phyloP scores from a whole-genome alignment of 2,113 vertebrate genomes.

The Catharus minimus region DNA sequence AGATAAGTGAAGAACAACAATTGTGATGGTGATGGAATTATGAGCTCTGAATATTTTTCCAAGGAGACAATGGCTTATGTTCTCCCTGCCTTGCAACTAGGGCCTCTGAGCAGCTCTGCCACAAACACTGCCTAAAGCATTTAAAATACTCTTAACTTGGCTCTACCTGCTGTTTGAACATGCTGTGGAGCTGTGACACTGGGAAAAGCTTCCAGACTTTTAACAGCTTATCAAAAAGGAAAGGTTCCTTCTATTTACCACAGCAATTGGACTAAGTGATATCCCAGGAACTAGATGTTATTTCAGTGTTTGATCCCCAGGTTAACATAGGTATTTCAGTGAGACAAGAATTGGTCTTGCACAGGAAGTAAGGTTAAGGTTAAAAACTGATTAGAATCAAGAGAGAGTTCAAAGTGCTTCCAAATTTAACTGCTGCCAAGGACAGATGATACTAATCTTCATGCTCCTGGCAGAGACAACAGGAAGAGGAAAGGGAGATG shows the following conservation, averaged over 20 bases:
- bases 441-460: not conserved
- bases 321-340: not conserved
- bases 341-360: not conserved
- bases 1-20: not conserved
- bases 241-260: not conserved
- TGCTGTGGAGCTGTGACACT: not conserved
- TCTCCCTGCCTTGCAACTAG: not conserved
- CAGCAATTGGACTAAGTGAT: not conserved
- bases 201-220: not conserved
- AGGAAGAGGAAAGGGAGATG: not conserved
- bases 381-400: not conserved
- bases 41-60: not conserved
- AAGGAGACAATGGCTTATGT: not conserved
- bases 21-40: not conserved
- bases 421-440: not conserved
- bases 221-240: not conserved
- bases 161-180: not conserved
- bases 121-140: not conserved
- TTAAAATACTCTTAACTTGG: not conserved
- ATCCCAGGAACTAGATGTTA: not conserved
- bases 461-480: not conserved
- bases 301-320: not conserved
- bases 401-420: not conserved
- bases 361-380: not conserved
- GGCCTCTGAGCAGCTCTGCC: not conserved